A percentile compares a stretch with the other conserved stretches of the same genome.
These are phyloP conservation scores for Pagrus major DNA, from an alignment of 2,113 vertebrate species.

Conservation along the genomic window DNA sequence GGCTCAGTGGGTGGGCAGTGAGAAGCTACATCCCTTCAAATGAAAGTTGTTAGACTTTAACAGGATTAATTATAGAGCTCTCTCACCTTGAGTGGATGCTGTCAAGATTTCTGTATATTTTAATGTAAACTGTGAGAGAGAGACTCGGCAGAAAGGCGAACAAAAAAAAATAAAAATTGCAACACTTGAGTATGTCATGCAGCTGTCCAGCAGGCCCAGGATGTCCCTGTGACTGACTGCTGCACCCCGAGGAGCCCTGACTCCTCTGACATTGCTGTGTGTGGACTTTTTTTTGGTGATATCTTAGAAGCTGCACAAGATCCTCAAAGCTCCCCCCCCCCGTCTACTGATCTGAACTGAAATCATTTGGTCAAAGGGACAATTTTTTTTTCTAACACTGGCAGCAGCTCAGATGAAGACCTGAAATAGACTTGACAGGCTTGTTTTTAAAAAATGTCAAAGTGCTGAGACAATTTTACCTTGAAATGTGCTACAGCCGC, in stretches of 20 bases:
- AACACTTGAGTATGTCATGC: too few relatives aligned
- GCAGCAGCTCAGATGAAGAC: constrained; percentile 59
- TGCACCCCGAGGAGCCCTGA: constrained; percentile 55
- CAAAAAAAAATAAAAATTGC: too few relatives aligned
- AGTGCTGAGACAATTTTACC: constrained; percentile 79
- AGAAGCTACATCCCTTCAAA: constrained; percentile 15
- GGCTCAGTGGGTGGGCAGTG: constrained; percentile 15
- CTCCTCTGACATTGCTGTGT: constrained; percentile 66
- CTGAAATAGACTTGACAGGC: constrained; percentile 78
- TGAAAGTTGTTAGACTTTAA: constrained; percentile 32
- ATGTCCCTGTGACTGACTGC: constrained; percentile 64
- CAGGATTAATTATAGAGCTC: background rate
- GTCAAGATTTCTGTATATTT: background rate
- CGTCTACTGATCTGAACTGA: constrained; percentile 51
- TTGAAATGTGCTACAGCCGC: constrained; percentile 75
- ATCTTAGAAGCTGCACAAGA: constrained; percentile 55
- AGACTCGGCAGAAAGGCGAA: background rate
- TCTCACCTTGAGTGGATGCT: background rate
- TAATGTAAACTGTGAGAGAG: background rate
- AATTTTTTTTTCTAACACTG: constrained; percentile 28
- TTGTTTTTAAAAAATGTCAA: constrained; percentile 78
- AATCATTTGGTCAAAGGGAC: constrained; percentile 64
- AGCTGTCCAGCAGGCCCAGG: constrained; percentile 44
- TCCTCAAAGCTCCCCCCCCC: constrained; percentile 52
- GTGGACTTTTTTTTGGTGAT: constrained; percentile 61